A percentile compares a stretch with the other conserved stretches of the same genome.
Evolutionary conservation across 1,140 invertebrate genomes (phyloP).

Genomic region (Drosophila lacteicornis): DNA sequence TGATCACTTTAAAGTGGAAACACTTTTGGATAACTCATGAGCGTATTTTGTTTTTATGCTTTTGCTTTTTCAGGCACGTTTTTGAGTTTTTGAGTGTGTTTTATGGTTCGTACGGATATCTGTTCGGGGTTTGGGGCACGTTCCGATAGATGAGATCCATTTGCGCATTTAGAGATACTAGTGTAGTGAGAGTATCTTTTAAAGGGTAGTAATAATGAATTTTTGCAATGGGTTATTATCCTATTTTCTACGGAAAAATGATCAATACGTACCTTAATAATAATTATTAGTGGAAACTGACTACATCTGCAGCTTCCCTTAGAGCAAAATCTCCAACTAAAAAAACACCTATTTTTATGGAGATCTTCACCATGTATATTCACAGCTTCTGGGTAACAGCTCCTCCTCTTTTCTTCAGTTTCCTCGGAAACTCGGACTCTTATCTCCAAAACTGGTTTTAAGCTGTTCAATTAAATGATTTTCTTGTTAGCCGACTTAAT

Average conservation of each 20-base stretch:
- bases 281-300: neutral
- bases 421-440: slow-evolving; percentile 1
- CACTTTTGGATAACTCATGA: slow-evolving; percentile 22
- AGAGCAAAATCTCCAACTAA: neutral
- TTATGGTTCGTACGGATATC: slow-evolving; percentile 15
- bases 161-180: slow-evolving; percentile 19
- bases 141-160: slow-evolving; percentile 8
- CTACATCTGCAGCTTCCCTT: neutral
- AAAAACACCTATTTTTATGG: slow-evolving; percentile 7
- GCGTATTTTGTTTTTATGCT: slow-evolving; percentile 24
- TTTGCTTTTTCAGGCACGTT: slow-evolving; percentile 41
- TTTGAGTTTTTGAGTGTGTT: slow-evolving; percentile 25
- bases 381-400: slow-evolving; percentile 30
- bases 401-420: slow-evolving; percentile 14
- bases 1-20: slow-evolving; percentile 48
- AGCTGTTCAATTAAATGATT: slow-evolving; percentile 57
- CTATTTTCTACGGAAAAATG: too few relatives aligned
- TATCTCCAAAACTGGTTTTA: slow-evolving; percentile 28
- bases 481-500: slow-evolving; percentile 52
- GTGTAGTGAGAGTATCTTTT: slow-evolving; percentile 6
- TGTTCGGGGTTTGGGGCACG: slow-evolving; percentile 11
- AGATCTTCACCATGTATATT: slow-evolving; percentile 19
- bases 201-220: neutral
- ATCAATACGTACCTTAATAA: neutral
- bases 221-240: too few relatives aligned